Conservation (phyloP, 1,140 invertebrate genomes). For the Carposina sasakii region DNA sequence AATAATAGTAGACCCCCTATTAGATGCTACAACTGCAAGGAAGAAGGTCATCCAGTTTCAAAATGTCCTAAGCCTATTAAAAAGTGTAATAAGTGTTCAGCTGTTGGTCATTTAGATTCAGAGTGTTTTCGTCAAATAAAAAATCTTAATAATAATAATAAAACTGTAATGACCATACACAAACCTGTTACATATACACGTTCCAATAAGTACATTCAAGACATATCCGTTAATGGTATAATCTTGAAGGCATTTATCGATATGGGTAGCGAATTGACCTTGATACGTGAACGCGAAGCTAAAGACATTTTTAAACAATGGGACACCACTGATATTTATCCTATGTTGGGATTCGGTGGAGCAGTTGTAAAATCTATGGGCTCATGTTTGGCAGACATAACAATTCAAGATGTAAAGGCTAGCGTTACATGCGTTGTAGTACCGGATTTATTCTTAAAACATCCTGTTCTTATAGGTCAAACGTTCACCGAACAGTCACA, state of each 20-base stretch:
- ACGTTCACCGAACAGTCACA: background rate
- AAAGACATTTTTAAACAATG: background rate
- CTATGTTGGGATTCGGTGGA: background rate
- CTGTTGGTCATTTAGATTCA: background rate
- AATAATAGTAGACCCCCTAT: no score
- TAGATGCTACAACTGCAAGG: background rate
- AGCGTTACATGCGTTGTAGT: background rate
- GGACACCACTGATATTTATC: background rate
- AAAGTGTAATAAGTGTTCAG: background rate
- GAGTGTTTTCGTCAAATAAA: background rate
- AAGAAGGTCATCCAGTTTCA: background rate
- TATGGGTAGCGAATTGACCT: background rate
- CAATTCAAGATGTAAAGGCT: background rate
- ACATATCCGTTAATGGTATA: background rate
- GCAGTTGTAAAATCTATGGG: background rate
- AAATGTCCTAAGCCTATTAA: background rate
- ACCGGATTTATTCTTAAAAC: background rate
- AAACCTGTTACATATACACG: background rate
- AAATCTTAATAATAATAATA: background rate
- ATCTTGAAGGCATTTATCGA: background rate
- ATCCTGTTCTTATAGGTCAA: background rate
- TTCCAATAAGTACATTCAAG: background rate
- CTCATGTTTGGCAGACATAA: background rate
- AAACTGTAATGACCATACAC: background rate
- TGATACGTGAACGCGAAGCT: background rate